These are phyloP conservation scores for Phymorhynchus buccinoides DNA, from an alignment of 1,140 invertebrate species.

Conservation along the genomic window DNA sequence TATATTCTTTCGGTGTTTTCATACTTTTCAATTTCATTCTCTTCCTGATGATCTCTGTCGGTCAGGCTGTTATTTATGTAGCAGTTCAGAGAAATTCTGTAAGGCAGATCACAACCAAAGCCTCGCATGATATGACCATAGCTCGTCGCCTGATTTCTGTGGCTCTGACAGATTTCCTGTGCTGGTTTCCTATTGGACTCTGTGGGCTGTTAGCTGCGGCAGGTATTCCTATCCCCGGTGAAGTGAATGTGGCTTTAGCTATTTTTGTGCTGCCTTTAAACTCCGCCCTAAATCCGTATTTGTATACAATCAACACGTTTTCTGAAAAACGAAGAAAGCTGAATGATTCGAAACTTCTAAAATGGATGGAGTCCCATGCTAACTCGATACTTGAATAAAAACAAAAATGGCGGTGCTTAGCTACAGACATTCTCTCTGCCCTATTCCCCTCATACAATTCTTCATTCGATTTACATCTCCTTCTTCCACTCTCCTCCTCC, in stretches of 20 bases:
- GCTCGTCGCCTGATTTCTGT: background rate
- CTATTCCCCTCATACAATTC: too few relatives aligned
- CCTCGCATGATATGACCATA: background rate
- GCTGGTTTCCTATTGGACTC: background rate
- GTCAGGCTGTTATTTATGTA: background rate
- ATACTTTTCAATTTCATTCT: background rate
- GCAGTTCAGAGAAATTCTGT: background rate
- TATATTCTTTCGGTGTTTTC: background rate
- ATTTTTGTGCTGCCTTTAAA: background rate
- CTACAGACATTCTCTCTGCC: too few relatives aligned
- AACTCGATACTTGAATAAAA: too few relatives aligned
- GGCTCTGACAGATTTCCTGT: conserved; percentile 11
- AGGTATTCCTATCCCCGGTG: background rate
- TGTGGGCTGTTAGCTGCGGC: background rate
- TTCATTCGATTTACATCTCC: too few relatives aligned
- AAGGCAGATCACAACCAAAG: background rate
- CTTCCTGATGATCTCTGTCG: background rate
- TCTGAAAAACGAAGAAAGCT: background rate
- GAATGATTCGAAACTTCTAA: background rate
- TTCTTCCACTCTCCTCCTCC: too few relatives aligned
- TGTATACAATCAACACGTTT: conserved; percentile 33
- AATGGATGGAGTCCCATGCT: background rate
- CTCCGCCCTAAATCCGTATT: conserved; percentile 38
- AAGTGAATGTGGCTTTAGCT: background rate
- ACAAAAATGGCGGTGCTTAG: too few relatives aligned